These are phyloP conservation scores for Atopsyche davidsoni DNA, from an alignment of 1,140 invertebrate species.

Conservation along the genomic window DNA sequence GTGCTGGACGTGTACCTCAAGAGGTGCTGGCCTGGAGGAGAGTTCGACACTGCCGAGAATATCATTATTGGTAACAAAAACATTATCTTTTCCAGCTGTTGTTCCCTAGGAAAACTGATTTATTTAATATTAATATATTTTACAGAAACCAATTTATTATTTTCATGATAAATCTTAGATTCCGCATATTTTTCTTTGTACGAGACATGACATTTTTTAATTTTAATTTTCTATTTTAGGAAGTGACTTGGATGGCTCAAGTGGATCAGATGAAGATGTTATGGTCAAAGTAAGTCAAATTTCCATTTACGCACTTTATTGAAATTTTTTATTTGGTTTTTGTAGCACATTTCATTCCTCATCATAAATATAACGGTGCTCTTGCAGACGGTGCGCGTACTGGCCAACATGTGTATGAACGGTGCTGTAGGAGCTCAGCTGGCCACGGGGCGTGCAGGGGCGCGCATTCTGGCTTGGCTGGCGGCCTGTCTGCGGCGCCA, in stretches of 20 bases:
- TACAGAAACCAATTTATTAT: no score
- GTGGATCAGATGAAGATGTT: conserved; percentile 57
- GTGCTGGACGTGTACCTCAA: conserved; percentile 56
- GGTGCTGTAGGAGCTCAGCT: conserved; percentile 35
- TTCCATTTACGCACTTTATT: conserved; percentile 2
- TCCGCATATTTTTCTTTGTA: no score
- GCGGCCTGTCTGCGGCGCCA: conserved; percentile 38
- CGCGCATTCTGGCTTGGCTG: conserved; percentile 34
- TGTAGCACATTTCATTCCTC: no score
- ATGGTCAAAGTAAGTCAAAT: conserved; percentile 53
- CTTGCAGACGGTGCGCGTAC: conserved; percentile 40
- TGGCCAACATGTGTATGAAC: conserved; percentile 43
- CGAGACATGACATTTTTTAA: no score
- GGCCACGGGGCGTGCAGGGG: conserved; percentile 32
- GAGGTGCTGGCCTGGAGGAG: conserved; percentile 30
- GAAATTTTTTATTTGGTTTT: conserved; percentile 5
- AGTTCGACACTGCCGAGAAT: conserved; percentile 35
- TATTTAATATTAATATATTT: no score
- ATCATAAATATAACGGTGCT: conserved; percentile 1
- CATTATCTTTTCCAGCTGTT: neutral
- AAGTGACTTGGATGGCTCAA: conserved; percentile 47
- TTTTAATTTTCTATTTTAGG: conserved; percentile 33
- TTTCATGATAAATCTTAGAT: no score
- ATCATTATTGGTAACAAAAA: conserved; percentile 28
- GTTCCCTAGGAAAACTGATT: no score